These are phyloP conservation scores for Tiliqua scincoides DNA, from an alignment of 2,113 vertebrate species.

Conservation along the genomic window DNA sequence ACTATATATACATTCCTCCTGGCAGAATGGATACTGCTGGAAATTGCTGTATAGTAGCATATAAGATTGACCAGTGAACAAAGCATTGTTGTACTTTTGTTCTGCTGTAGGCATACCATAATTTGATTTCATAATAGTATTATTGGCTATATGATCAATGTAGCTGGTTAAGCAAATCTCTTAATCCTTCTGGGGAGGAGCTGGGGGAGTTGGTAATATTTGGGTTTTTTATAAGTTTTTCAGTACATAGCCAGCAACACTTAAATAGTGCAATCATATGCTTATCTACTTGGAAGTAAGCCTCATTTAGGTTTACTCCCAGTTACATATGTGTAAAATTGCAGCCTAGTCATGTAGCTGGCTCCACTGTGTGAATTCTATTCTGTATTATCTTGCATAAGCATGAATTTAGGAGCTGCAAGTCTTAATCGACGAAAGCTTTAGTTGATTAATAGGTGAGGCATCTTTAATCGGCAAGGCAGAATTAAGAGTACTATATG, in stretches of 20 bases:
- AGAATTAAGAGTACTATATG: background rate
- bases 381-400: constrained; percentile 31
- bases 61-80: background rate
- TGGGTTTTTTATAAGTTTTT: constrained; percentile 55
- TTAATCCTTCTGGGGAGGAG: no score
- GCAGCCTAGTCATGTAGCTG: background rate
- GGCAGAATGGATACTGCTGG: background rate
- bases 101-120: background rate
- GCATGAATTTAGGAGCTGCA: background rate
- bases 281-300: background rate
- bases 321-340: background rate
- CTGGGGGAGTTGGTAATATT: background rate
- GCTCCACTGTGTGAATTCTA: constrained; percentile 38
- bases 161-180: background rate
- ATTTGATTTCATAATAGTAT: background rate
- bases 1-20: background rate
- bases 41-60: constrained; percentile 1
- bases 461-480: background rate
- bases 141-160: background rate
- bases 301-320: background rate
- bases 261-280: background rate
- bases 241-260: constrained; percentile 47
- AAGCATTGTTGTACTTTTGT: background rate
- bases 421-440: background rate
- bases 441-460: background rate